Conservation (phyloP, 2,888 invertebrate species). For the Mythimna impura region DNA sequence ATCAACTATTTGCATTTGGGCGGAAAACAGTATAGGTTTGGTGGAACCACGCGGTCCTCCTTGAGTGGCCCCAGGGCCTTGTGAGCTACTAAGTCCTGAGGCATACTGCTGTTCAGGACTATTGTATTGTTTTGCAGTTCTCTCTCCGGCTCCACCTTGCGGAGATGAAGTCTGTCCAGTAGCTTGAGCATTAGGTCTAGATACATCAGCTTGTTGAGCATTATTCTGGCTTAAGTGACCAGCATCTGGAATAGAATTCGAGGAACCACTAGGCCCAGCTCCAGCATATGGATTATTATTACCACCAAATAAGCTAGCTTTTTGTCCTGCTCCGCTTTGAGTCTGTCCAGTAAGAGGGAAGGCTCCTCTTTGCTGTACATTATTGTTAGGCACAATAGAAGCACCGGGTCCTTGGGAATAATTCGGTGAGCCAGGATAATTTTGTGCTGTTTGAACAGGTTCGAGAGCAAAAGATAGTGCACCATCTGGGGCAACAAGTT, state of each 20-base stretch:
- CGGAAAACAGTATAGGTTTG: constrained; percentile 81
- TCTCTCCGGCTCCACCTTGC: constrained; percentile 50
- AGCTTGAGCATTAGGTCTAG: constrained; percentile 15
- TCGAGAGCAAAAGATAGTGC: constrained; percentile 6
- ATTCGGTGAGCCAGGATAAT: constrained; percentile 24
- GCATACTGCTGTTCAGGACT: constrained; percentile 31
- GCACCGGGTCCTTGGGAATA: constrained; percentile 12
- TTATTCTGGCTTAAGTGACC: constrained; percentile 1
- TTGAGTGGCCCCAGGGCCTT: constrained; percentile 4
- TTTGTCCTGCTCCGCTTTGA: background rate
- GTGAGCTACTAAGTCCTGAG: constrained; percentile 22
- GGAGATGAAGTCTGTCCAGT: constrained; percentile 46
- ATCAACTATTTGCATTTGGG: constrained; percentile 87
- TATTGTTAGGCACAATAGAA: constrained; percentile 8
- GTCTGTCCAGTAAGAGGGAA: constrained; percentile 1
- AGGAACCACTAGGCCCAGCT: constrained; percentile 6
- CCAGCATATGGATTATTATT: constrained; percentile 6
- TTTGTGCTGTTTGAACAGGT: constrained; percentile 25
- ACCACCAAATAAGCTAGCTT: constrained; percentile 9
- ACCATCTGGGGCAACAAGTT: background rate
- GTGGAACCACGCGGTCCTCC: constrained; percentile 28
- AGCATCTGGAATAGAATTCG: background rate
- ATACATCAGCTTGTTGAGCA: constrained; percentile 21
- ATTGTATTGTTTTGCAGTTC: constrained; percentile 71
- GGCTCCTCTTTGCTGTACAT: constrained; percentile 9